phyloP scores from a whole-genome alignment of 2,888 invertebrate genomes.

The Ditula angustiorana region DNA sequence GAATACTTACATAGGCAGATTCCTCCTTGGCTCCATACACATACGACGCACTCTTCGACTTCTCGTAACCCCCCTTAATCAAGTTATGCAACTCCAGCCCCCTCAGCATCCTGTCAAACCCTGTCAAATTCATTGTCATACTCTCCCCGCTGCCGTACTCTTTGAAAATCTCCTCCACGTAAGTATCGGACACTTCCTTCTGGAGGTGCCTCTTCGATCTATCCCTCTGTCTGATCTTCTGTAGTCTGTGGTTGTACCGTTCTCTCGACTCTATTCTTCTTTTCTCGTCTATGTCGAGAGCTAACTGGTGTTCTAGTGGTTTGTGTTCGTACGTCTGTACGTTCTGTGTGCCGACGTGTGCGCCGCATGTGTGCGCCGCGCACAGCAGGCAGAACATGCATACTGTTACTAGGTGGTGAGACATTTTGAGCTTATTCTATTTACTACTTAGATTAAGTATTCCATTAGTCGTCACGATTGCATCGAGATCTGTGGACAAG shows the following conservation, averaged over 20 bases:
- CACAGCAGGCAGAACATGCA: constrained; percentile 93
- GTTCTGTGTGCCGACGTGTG: constrained; percentile 84
- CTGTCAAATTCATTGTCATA: constrained; percentile 87
- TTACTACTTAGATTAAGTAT: constrained; percentile 38
- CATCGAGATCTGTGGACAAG: constrained; percentile 46
- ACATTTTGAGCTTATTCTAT: constrained; percentile 64
- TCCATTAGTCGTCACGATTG: constrained; percentile 32
- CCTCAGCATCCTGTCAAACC: constrained; percentile 89
- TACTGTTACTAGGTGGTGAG: constrained; percentile 89
- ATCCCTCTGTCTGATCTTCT: constrained; percentile 52
- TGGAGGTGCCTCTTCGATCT: constrained; percentile 60
- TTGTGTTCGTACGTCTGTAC: constrained; percentile 55
- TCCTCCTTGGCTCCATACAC: constrained; percentile 57
- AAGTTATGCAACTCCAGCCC: constrained; percentile 85
- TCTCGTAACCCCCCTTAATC: constrained; percentile 68
- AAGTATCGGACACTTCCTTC: constrained; percentile 82
- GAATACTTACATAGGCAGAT: constrained; percentile 76
- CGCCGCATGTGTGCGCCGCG: constrained; percentile 91
- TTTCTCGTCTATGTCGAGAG: constrained; percentile 58
- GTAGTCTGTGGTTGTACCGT: constrained; percentile 65
- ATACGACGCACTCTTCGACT: constrained; percentile 58
- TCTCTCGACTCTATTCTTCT: constrained; percentile 53
- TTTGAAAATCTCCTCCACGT: constrained; percentile 88
- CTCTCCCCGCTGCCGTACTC: constrained; percentile 87
- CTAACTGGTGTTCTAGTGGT: constrained; percentile 53